phyloP scores from a whole-genome alignment of 2,888 invertebrate species.

The Operophtera brumata region DNA sequence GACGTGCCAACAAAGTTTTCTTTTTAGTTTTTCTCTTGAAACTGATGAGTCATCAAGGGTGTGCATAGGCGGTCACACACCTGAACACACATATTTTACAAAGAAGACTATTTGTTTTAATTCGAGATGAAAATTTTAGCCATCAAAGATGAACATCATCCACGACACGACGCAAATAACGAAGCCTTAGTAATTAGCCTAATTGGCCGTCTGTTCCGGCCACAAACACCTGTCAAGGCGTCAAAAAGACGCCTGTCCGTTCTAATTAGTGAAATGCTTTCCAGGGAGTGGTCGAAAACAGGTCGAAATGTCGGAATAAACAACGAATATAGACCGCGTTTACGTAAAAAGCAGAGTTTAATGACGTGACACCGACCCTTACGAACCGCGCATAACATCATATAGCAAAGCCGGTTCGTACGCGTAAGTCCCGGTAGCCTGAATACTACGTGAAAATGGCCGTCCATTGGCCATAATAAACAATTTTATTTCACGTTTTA shows the following conservation, averaged over 20 bases:
- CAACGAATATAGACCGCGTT: conserved; percentile 3
- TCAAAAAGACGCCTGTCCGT: conserved; percentile 56
- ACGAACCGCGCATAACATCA: too few species aligned
- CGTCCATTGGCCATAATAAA: conserved; percentile 46
- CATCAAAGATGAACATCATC: neutral
- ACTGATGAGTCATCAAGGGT: too few species aligned
- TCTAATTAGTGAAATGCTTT: conserved; percentile 64
- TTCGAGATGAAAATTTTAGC: too few species aligned
- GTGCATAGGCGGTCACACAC: too few species aligned
- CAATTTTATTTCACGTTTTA: conserved; percentile 52
- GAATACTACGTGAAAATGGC: conserved; percentile 38
- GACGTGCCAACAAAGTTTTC: too few species aligned
- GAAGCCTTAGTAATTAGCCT: conserved; percentile 48
- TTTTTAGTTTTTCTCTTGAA: too few species aligned
- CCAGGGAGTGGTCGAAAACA: conserved; percentile 42
- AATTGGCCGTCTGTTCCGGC: conserved; percentile 48
- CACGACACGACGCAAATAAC: neutral
- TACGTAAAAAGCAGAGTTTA: neutral
- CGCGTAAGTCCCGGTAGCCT: too few species aligned
- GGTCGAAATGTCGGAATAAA: conserved; percentile 8
- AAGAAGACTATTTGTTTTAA: too few species aligned
- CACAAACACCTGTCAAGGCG: conserved; percentile 49
- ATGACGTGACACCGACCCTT: too few species aligned
- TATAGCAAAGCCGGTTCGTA: neutral
- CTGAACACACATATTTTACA: too few species aligned